Evolutionary conservation across 1,140 invertebrate genomes (phyloP), one percentile per base, ranked within the genome.

Genomic region (Dendroctonus ponderosae): DNA sequence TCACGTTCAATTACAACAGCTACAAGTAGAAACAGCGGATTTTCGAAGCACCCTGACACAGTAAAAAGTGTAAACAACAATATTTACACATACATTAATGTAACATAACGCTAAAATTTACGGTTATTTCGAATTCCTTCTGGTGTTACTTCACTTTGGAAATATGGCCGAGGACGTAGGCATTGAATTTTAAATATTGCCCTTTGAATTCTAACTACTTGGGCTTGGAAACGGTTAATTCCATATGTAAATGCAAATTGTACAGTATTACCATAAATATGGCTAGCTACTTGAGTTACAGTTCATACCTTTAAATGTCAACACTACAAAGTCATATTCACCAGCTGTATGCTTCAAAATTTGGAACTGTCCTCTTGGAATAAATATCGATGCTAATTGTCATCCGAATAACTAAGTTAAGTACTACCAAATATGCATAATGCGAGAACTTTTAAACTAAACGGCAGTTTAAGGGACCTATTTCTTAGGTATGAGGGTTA

Each of bases 101-200:
- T 48, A 48, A 48, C 14, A 48, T n/a, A 48, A 14, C 46, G 11
- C 46, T 48, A 5, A 48, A 48, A 48, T 48, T 48, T 48, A 48
- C 46, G 46, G 46, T 48, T 48, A 48, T 48, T 14, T 48, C 46
- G 46, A 48, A 48, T 48, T 48, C 46, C 46, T 48, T 48, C 46
- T 48, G 46, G 46, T 48, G 14, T 48, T 48, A 48, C 46, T 48
- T 48, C 11, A 48, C 46, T 7, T 48, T n/a, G 14, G 46, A 5
- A 48, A 6, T 26, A 26, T 26, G 1, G 26, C 26, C 26, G 3
- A 6, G 46, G 5, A 48, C 46, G 46, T 48, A 14, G 46, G 46
- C 11, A n/a, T 48, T 14, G 46, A n/a, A 14, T 48, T 48, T 48
- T 48, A 48, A 48, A 48, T 48, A 48, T 48, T 14, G 14, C 46